These are phyloP conservation scores for Heteromurus nitidus DNA, from an alignment of 2,888 invertebrate genomes.

Conservation along the genomic window DNA sequence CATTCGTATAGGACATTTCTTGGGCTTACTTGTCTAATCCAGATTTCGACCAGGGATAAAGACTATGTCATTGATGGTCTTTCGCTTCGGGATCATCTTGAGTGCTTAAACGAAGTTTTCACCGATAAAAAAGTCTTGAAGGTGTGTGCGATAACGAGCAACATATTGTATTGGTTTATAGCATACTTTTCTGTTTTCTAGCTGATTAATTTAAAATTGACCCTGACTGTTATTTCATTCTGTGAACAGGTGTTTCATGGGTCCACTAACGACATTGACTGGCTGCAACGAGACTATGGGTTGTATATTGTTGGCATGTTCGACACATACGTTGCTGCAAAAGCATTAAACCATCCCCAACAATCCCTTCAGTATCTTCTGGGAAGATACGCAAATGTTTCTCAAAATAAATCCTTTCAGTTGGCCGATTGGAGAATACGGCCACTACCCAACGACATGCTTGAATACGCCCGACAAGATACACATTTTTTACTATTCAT, in stretches of 20 bases:
- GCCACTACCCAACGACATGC: conserved; percentile 78
- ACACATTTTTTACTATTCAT: conserved; percentile 96
- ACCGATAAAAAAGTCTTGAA: conserved; percentile 93
- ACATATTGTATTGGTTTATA: background rate
- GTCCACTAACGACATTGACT: conserved; percentile 88
- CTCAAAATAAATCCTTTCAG: conserved; percentile 92
- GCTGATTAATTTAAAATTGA: conserved; percentile 18
- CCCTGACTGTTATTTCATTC: too few relatives aligned
- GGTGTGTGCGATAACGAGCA: too few relatives aligned
- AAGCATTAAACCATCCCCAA: conserved; percentile 82
- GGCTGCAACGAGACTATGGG: conserved; percentile 97
- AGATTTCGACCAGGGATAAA: conserved; percentile 87
- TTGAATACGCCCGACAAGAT: conserved; percentile 89
- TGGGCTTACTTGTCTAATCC: conserved; percentile 96
- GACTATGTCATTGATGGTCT: conserved; percentile 96
- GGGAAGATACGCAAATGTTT: conserved; percentile 84
- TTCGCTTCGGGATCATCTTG: conserved; percentile 86
- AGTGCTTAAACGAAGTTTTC: conserved; percentile 90
- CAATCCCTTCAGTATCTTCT: conserved; percentile 88
- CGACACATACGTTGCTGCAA: conserved; percentile 94
- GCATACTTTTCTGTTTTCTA: background rate
- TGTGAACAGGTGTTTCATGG: conserved; percentile 89
- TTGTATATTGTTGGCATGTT: conserved; percentile 97
- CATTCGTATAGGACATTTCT: conserved; percentile 94
- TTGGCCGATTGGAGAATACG: conserved; percentile 95